Conservation (phyloP, 2,888 invertebrate species). For the Eupithecia pulchellata region DNA sequence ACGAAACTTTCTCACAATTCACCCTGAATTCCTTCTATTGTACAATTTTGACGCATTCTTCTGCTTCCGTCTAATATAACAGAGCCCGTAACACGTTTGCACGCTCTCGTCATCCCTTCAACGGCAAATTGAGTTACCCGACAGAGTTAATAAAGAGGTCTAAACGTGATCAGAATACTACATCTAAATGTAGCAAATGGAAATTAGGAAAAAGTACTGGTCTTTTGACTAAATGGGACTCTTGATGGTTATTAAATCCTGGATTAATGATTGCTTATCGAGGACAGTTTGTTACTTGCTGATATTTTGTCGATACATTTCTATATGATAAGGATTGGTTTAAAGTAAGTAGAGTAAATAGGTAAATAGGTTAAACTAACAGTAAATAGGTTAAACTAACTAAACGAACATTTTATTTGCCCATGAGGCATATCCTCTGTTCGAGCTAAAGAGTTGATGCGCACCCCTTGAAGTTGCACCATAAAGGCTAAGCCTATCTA, state of each 20-base stretch:
- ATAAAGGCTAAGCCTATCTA: background rate
- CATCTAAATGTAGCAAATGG: constrained; percentile 57
- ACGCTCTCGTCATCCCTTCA: constrained; percentile 75
- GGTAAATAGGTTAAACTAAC: too few species aligned
- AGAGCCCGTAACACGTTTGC: constrained; percentile 68
- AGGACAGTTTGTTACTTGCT: constrained; percentile 13
- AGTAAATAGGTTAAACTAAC: too few species aligned
- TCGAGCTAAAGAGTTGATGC: background rate
- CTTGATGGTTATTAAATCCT: constrained; percentile 63
- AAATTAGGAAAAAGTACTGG: constrained; percentile 57
- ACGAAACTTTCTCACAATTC: constrained; percentile 6
- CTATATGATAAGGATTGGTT: too few species aligned
- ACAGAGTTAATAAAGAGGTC: constrained; percentile 77
- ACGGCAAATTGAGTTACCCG: constrained; percentile 78
- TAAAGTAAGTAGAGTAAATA: too few species aligned
- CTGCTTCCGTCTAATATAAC: constrained; percentile 53
- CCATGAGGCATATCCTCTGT: background rate
- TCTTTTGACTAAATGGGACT: constrained; percentile 54
- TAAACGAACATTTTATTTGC: too few species aligned
- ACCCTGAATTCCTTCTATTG: constrained; percentile 39
- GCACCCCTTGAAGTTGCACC: background rate
- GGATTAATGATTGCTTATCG: constrained; percentile 58
- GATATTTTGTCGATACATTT: background rate
- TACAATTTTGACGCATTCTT: constrained; percentile 55
- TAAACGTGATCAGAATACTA: constrained; percentile 66